Conservation (phyloP, 2,113 vertebrate species). For the Elanus axillaris region DNA sequence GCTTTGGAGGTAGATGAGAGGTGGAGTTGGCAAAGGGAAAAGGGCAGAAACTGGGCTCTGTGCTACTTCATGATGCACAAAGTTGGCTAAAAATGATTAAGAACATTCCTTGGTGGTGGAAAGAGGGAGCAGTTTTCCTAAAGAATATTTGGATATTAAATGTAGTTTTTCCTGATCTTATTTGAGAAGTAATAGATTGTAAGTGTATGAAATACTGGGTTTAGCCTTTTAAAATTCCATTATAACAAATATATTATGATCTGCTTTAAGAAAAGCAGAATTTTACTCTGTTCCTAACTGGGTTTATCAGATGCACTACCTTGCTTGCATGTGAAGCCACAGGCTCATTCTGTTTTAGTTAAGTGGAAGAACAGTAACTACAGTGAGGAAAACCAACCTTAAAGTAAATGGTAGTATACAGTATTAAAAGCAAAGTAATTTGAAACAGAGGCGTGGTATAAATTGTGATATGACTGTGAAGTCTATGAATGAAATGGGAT, state of each 20-base stretch:
- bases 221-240: neutral
- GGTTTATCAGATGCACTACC: neutral
- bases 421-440: neutral
- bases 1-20: neutral
- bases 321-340: neutral
- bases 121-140: neutral
- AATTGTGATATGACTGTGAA: neutral
- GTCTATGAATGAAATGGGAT: neutral
- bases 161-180: neutral
- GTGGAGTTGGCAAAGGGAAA: neutral
- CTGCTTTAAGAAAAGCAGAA: fast-evolving
- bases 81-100: neutral
- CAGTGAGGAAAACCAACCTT: neutral
- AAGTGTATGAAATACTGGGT: neutral
- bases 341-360: neutral
- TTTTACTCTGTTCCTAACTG: neutral
- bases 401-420: neutral
- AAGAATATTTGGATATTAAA: neutral
- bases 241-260: neutral
- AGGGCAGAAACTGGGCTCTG: neutral
- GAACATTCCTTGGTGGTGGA: neutral
- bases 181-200: neutral
- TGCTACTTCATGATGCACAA: neutral
- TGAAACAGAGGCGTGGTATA: neutral
- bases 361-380: neutral